Evolutionary conservation across 2,888 invertebrate species (phyloP).

Genomic region (Cerastis rubricosa): DNA sequence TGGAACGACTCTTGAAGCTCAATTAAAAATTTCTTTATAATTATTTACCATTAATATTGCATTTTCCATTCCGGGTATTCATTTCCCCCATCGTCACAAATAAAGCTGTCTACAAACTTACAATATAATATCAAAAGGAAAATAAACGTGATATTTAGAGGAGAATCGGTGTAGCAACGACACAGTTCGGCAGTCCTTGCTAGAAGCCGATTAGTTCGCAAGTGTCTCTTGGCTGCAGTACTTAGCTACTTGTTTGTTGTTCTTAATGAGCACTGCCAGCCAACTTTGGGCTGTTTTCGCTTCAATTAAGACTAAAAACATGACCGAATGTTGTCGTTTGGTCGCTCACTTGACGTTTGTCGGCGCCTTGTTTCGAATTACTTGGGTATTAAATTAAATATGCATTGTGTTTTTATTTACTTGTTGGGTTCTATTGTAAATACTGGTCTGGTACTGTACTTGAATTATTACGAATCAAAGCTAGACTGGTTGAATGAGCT

Average conservation of each 20-base stretch:
- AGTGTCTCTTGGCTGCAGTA: conserved; percentile 79
- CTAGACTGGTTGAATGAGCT: background rate
- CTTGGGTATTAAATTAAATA: conserved; percentile 57
- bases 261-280: conserved; percentile 89
- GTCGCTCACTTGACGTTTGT: conserved; percentile 69
- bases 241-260: conserved; percentile 89
- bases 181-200: conserved; percentile 70
- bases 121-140: conserved; percentile 50
- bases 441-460: background rate
- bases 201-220: conserved; percentile 88
- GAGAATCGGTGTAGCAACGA: conserved; percentile 69
- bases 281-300: conserved; percentile 87
- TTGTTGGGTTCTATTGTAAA: conserved; percentile 31
- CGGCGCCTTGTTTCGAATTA: conserved; percentile 33
- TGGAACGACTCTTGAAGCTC: background rate
- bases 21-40: conserved; percentile 4
- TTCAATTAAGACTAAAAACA: conserved; percentile 89
- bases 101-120: conserved; percentile 31
- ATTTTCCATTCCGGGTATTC: conserved; percentile 11
- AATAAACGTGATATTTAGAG: conserved; percentile 70
- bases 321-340: conserved; percentile 83
- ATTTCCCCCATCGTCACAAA: conserved; percentile 7
- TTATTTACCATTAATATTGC: background rate
- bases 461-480: conserved; percentile 4
- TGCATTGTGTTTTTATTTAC: conserved; percentile 45